Base-by-base conservation (phyloP, 2,113 vertebrate genomes). In the Lonchura striata region DNA sequence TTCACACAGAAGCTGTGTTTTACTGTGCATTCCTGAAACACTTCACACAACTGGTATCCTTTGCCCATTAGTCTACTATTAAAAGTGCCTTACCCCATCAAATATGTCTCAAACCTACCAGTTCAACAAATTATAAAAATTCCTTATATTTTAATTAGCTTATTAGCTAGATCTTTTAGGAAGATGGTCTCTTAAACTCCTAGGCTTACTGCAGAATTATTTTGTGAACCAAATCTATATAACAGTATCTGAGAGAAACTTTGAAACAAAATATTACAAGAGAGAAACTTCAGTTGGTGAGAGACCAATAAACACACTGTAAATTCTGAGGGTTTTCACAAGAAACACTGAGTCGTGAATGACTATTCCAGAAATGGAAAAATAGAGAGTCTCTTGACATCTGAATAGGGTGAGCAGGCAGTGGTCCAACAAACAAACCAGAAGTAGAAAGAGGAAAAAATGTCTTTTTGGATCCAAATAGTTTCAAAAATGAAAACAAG, bases 321-420 rank as follows among this genome's bases (percentile, higher is more conserved):
- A 96, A 97, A 93, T 96, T 92, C 88, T 60, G 52, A 95, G 82
- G 42, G 80, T 59, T 94, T 97, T 84, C 82, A 94, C 89, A 50
- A 94, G 94, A 96, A 96, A 74, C 78, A 90, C 74, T 91, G 64
- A 71, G 77, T 87, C 15, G 52, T 95, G 81, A 89, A 91, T 97
- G 85, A 82, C 47, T 97, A 86, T 96, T 95, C 85, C 90, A 97
- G 89, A 96, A 97, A 88, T 85, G 87, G 91, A 97, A 97, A 97
- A 97, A 47, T 66, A 91, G 94, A 91, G 57, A 95, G 88, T 69
- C 57, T 92, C 92, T 93, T 83, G 92, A 94, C 66, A 92, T 31
- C 86, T 35, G 27, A 90, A 95, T 76, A 95, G 76, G 61, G 61
- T 71, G 64, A 96, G 50, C 76, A 94, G 71, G 81, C 79, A 64